A percentile compares a stretch with the other conserved stretches of the same genome.
phyloP scores from a whole-genome alignment of 1,140 invertebrate genomes.

The Lordiphosa clarofinis region DNA sequence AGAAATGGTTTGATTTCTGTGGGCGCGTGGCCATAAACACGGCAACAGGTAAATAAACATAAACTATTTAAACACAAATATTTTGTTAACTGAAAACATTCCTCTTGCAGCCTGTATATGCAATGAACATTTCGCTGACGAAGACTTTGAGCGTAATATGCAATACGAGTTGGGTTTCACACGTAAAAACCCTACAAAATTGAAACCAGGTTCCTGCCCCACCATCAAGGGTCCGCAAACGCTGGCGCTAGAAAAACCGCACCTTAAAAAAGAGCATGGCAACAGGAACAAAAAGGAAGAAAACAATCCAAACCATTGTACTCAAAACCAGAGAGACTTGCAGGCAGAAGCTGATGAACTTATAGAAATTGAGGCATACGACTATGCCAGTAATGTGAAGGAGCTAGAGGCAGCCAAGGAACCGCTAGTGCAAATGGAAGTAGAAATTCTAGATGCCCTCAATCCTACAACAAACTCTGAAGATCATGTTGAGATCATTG shows the following conservation, averaged over 20 bases:
- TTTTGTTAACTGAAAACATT: too few relatives aligned
- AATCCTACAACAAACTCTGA: constrained; percentile 16
- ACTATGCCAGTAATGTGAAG: background rate
- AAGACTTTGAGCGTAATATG: constrained; percentile 47
- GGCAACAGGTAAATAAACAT: constrained; percentile 22
- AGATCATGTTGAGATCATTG: constrained; percentile 26
- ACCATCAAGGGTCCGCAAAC: constrained; percentile 14
- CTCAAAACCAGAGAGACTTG: too few relatives aligned
- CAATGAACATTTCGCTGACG: constrained; percentile 36
- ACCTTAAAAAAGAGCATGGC: background rate
- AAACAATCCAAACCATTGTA: too few relatives aligned
- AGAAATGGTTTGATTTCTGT: constrained; percentile 46
- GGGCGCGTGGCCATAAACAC: constrained; percentile 27
- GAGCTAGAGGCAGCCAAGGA: background rate
- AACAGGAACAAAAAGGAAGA: background rate
- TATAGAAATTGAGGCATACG: constrained; percentile 19
- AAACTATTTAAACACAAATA: too few relatives aligned
- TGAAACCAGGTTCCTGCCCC: constrained; percentile 31
- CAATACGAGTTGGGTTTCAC: constrained; percentile 44
- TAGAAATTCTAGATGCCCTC: constrained; percentile 18
- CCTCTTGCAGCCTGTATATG: constrained; percentile 41
- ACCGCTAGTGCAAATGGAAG: constrained; percentile 2
- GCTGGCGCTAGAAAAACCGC: background rate
- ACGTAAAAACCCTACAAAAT: constrained; percentile 37
- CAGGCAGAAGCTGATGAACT: constrained; percentile 2